Base-by-base conservation (phyloP, 37 sponge, comb jelly and placozoan species). In the Eunapius fragilis region DNA sequence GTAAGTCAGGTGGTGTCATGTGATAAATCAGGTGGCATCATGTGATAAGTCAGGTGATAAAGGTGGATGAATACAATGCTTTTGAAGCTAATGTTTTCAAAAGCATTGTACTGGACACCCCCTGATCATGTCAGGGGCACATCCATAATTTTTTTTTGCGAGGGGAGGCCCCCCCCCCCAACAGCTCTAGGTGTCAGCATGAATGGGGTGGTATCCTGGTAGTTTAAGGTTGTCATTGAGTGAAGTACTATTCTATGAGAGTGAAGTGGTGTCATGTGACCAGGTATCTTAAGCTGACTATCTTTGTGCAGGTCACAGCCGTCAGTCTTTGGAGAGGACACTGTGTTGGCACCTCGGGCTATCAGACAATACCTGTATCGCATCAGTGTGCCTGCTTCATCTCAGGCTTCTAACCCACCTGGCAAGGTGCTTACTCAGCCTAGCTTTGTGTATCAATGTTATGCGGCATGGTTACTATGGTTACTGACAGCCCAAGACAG, bases 351-450 rank as follows among this genome's bases (percentile, higher is more conserved):
- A 14, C 90, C 96, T 75, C 79, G 79, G 2, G 89, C 89, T 69
- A 92, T 80, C 19, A 84, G 93, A 58, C 96, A 92, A 76, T 89
- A 95, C 72, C 84, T 95, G 35, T 95, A 87, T 84, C 77, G 76
- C 47, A 75, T 95, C 50, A 77, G 93, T 27, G 6, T 26, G 12
- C 78, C 69, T 24, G 36, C 79, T 25, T 25, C 69, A 10, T 25
- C 85, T 11, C 71, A 79, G 34, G 31, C 37, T 13, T 38, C 58
- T 17, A 4, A 10, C 58, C 58, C 58, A 1, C 69, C 87, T 22
- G 89, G 74, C 48, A 92, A 83, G 76, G 87, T 91, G 22, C 27
- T 26, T 17, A 11, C 25, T 45, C 68, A 5, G 6, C 9, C 11
- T 73, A 3, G 22, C 38, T 11, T 50, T 3, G 23, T n/a, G 7